Evolutionary conservation across 92 coral and sea anemone species (phyloP).

Genomic region (Epizoanthus fatuus): DNA sequence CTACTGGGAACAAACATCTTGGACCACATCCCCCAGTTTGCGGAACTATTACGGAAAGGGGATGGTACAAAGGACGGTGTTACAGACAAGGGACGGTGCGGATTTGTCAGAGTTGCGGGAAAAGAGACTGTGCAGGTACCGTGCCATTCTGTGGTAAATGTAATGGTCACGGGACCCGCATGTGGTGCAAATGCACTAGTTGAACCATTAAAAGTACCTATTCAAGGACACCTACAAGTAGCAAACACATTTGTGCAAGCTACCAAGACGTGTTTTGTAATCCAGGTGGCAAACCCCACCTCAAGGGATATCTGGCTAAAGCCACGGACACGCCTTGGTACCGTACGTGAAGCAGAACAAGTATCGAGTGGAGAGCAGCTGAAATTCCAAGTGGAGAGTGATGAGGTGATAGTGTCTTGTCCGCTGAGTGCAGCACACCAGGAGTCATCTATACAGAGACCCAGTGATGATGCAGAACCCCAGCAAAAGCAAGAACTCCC

Average conservation of each 20-base stretch:
- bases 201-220: slow-evolving; percentile 54
- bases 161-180: slow-evolving; percentile 55
- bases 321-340: slow-evolving; percentile 67
- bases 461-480: slow-evolving; percentile 17
- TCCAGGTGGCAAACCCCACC: slow-evolving; percentile 63
- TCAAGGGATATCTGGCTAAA: slow-evolving; percentile 59
- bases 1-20: slow-evolving; percentile 72
- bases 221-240: slow-evolving; percentile 57
- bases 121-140: slow-evolving; percentile 56
- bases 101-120: slow-evolving; percentile 69
- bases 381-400: slow-evolving; percentile 36
- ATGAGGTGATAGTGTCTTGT: slow-evolving; percentile 75
- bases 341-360: slow-evolving; percentile 18
- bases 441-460: slow-evolving; percentile 49
- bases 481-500: slow-evolving; percentile 50
- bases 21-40: slow-evolving; percentile 59
- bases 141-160: slow-evolving; percentile 27
- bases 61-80: not conserved
- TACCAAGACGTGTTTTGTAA: slow-evolving; percentile 50
- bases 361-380: slow-evolving; percentile 50
- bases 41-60: slow-evolving; percentile 24
- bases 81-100: not conserved
- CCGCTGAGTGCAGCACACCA: slow-evolving; percentile 50
- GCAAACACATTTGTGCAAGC: slow-evolving; percentile 63
- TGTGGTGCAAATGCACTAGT: slow-evolving; percentile 60